Evolutionary conservation across 2,797 vertebrate species (phyloP).

Genomic region (Halcyon smyrnensis): DNA sequence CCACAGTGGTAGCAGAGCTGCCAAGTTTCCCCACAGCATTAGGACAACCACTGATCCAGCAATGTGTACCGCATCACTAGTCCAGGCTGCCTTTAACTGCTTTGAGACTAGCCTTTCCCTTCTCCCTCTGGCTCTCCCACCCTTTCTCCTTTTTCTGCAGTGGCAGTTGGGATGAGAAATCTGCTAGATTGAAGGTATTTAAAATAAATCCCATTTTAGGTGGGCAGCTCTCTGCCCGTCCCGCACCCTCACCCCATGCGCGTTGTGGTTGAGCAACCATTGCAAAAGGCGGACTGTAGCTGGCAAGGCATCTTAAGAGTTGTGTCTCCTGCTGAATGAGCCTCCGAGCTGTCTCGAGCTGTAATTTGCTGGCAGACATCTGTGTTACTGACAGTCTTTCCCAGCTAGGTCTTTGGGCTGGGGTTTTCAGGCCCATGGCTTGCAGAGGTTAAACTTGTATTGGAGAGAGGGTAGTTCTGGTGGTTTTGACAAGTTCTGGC

Average conservation of each 20-base stretch:
- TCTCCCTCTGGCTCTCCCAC: not conserved
- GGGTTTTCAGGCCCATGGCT: constrained; percentile 5
- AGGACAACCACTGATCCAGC: constrained; percentile 41
- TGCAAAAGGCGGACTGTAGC: not conserved
- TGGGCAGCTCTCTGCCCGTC: not conserved
- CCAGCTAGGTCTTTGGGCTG: constrained; percentile 54
- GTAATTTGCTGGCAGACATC: constrained; percentile 63
- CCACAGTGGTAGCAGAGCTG: constrained; percentile 39
- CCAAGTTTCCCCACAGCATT: constrained; percentile 60
- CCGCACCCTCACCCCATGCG: not conserved
- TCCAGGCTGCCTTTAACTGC: constrained; percentile 11
- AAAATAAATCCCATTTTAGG: not conserved
- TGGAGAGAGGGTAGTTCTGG: not conserved
- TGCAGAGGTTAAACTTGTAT: constrained; percentile 3
- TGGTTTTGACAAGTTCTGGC: not conserved
- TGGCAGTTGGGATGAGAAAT: constrained; percentile 8
- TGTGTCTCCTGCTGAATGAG: not conserved
- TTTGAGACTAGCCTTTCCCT: not conserved
- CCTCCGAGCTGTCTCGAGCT: constrained; percentile 5
- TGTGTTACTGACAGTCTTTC: constrained; percentile 49
- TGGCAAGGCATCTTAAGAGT: constrained; percentile 39
- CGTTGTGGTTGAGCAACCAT: not conserved
- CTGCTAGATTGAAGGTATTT: not conserved
- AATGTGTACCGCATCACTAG: not conserved
- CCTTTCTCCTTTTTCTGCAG: constrained; percentile 8